These are phyloP conservation scores for Dexiosoma caninum DNA, from an alignment of 2,888 invertebrate species.

Conservation along the genomic window DNA sequence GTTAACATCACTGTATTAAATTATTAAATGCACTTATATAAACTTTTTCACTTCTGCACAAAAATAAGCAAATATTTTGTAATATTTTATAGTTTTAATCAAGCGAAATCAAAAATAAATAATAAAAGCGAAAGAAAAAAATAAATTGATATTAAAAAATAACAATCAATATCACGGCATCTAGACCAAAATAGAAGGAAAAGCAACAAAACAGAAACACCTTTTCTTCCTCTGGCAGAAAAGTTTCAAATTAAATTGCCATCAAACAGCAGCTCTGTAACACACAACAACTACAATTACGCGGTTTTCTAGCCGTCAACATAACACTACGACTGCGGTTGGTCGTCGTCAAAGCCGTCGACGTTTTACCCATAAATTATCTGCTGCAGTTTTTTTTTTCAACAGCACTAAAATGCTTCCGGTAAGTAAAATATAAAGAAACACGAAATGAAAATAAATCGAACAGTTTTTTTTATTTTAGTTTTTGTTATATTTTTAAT, in stretches of 20 bases:
- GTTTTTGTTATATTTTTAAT: neutral
- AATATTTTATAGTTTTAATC: constrained; percentile 53
- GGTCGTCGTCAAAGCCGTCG: constrained; percentile 28
- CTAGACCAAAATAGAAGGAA: constrained; percentile 13
- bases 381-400: constrained; percentile 28
- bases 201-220: constrained; percentile 1
- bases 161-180: constrained; percentile 32
- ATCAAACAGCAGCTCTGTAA: constrained; percentile 58
- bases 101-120: constrained; percentile 36
- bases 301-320: constrained; percentile 56
- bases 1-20: no score
- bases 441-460: constrained; percentile 19
- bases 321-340: constrained; percentile 50
- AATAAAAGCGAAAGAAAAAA: neutral
- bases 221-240: constrained; percentile 6
- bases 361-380: constrained; percentile 57
- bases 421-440: constrained; percentile 69
- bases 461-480: constrained; percentile 2
- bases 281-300: constrained; percentile 42
- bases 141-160: constrained; percentile 34
- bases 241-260: constrained; percentile 61
- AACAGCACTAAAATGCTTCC: constrained; percentile 73
- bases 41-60: neutral
- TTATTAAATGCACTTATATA: neutral
- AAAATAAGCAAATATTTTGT: constrained; percentile 37